These are phyloP conservation scores for Alouatta palliata DNA, from an alignment of 2,113 vertebrate genomes.

Conservation along the genomic window DNA sequence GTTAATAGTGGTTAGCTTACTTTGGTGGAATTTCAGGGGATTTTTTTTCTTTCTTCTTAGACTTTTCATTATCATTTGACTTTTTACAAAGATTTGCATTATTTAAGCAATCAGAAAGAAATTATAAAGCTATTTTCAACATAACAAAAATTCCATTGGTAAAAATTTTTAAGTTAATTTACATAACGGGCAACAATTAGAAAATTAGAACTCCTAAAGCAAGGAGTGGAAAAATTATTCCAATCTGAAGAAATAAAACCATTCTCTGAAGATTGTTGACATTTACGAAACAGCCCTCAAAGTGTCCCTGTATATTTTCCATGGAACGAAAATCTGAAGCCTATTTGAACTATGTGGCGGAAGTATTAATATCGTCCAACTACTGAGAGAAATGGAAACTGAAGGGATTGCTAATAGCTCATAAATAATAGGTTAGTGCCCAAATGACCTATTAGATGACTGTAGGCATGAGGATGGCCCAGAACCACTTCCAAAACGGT, in stretches of 20 bases:
- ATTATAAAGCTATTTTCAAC: constrained; percentile 24
- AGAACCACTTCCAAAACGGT: not conserved
- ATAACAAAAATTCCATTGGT: constrained; percentile 28
- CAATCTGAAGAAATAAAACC: constrained; percentile 63
- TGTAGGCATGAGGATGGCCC: not conserved
- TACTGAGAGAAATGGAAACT: constrained; percentile 35
- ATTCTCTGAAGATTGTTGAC: constrained; percentile 66
- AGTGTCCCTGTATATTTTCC: not conserved
- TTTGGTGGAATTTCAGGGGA: constrained; percentile 33
- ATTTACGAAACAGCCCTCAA: constrained; percentile 48
- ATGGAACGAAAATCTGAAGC: not conserved
- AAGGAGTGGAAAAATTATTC: constrained; percentile 64
- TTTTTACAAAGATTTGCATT: constrained; percentile 36
- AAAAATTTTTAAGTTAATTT: constrained; percentile 43
- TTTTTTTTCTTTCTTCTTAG: constrained; percentile 29
- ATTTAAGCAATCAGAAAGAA: constrained; percentile 24
- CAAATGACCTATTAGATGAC: not conserved
- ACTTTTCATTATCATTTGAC: not conserved
- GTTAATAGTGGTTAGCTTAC: constrained; percentile 8
- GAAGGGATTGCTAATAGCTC: not conserved
- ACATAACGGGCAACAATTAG: not conserved
- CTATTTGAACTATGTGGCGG: not conserved
- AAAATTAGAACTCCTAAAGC: not conserved
- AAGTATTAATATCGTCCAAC: not conserved
- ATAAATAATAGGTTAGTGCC: not conserved